Percentiles rank a stretch among this genome's conserved stretches.
These are phyloP conservation scores for Piaya cayana DNA, from an alignment of 2,113 vertebrate genomes.

Conservation along the genomic window DNA sequence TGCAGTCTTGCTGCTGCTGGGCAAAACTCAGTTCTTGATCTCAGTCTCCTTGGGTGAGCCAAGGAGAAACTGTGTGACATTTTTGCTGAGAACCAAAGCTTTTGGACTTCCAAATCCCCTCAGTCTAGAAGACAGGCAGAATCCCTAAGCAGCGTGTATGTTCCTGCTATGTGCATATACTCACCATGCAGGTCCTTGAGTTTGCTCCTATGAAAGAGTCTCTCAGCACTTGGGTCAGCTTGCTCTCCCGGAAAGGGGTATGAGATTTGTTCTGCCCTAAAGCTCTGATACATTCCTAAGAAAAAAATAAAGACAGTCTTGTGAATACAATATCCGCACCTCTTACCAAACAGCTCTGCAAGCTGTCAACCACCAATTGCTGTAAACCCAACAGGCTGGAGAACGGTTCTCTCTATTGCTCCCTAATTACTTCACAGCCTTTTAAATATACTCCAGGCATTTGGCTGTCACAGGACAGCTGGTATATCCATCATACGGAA, in stretches of 20 bases:
- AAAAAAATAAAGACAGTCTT: not conserved
- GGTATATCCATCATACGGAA: not conserved
- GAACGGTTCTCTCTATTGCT: not conserved
- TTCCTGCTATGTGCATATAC: not conserved
- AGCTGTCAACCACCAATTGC: not conserved
- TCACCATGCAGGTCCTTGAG: conserved; percentile 96
- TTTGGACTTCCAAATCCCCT: not conserved
- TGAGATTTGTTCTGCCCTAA: conserved; percentile 94
- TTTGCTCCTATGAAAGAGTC: conserved; percentile 97
- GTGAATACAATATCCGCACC: not conserved
- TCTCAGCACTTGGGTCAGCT: conserved; percentile 94
- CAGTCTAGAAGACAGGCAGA: not conserved
- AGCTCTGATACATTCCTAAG: conserved; percentile 97
- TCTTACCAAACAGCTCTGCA: not conserved
- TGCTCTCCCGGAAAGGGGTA: conserved; percentile 95
- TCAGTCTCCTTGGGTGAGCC: not conserved
- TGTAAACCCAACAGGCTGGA: not conserved
- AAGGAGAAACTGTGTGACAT: not conserved
- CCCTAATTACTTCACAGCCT: not conserved
- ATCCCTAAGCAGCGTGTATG: not conserved
- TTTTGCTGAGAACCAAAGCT: not conserved
- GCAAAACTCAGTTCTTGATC: not conserved
- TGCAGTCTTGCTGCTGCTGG: not conserved
- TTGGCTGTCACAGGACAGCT: not conserved
- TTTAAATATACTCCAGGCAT: not conserved